phyloP scores from a whole-genome alignment of 2,888 invertebrate species.

The Ophioninae sp. region DNA sequence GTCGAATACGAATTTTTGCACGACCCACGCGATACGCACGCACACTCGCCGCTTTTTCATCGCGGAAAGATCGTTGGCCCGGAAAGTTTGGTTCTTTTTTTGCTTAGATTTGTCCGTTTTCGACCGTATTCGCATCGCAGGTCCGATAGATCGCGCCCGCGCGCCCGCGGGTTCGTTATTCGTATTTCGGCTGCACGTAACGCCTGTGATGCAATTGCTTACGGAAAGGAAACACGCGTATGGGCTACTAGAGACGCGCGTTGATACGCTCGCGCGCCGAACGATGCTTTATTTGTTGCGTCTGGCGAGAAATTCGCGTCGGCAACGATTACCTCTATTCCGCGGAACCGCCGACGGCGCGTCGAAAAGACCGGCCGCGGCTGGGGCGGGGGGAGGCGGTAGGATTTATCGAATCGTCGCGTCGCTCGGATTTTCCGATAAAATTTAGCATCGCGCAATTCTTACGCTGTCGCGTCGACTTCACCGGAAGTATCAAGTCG shows the following conservation, averaged over 20 bases:
- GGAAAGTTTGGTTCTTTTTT: slow-evolving; percentile 18
- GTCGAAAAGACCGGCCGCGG: too few species aligned
- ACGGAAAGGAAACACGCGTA: slow-evolving; percentile 2
- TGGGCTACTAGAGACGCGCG: not conserved
- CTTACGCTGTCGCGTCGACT: too few species aligned
- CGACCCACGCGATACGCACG: not conserved
- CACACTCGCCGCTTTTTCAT: not conserved
- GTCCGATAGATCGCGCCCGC: slow-evolving; percentile 11
- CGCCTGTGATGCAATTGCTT: slow-evolving; percentile 57
- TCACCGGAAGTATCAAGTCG: not conserved
- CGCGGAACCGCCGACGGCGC: too few species aligned
- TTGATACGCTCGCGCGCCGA: not conserved
- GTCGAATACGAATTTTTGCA: slow-evolving; percentile 29
- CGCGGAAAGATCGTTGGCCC: not conserved
- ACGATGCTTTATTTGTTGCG: not conserved
- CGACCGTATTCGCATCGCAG: not conserved
- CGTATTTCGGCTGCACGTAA: slow-evolving; percentile 47
- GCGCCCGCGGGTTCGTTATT: slow-evolving; percentile 40
- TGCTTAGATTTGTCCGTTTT: not conserved
- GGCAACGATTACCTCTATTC: too few species aligned
- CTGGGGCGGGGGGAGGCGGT: too few species aligned
- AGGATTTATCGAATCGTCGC: too few species aligned
- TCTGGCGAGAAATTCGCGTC: not conserved
- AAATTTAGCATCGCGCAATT: too few species aligned
- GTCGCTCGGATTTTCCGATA: too few species aligned